A percentile compares a stretch with the other conserved stretches of the same genome.
Conservation (phyloP, 2,888 invertebrate species). For the Coenonympha arcania region DNA sequence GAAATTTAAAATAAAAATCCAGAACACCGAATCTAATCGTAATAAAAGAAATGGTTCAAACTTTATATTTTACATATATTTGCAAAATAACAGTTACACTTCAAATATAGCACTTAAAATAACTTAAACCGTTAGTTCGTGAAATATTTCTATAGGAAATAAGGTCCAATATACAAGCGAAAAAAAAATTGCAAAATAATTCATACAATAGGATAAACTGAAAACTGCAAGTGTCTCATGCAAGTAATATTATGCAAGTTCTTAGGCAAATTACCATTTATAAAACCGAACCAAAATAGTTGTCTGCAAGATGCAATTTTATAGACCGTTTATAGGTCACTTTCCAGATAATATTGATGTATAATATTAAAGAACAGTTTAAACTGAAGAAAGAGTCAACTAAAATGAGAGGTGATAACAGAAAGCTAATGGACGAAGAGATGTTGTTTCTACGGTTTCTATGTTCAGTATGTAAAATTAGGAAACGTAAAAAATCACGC, state of each 20-base stretch:
- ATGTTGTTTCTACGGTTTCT: too few species aligned
- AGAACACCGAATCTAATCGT: background rate
- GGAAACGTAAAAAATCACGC: too few species aligned
- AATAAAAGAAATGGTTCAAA: background rate
- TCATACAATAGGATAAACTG: constrained; percentile 24
- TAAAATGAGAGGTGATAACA: too few species aligned
- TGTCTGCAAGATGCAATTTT: too few species aligned
- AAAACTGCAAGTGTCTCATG: constrained; percentile 27
- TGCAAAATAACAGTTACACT: background rate
- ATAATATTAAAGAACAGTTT: too few species aligned
- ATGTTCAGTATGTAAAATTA: too few species aligned
- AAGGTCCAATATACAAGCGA: constrained; percentile 67
- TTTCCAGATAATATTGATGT: too few species aligned
- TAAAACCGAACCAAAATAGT: too few species aligned
- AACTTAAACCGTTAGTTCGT: background rate
- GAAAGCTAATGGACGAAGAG: too few species aligned
- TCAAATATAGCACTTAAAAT: background rate
- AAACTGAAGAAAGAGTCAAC: too few species aligned
- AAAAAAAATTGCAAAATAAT: constrained; percentile 31
- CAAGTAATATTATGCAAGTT: background rate
- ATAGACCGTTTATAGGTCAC: too few species aligned
- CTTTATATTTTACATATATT: background rate
- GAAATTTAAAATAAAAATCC: background rate
- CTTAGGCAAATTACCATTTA: background rate
- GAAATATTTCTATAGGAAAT: constrained; percentile 15